Evolutionary conservation across 2,113 vertebrate species (phyloP), one percentile per base, ranked within the genome.

Genomic region (Trinectes maculatus): DNA sequence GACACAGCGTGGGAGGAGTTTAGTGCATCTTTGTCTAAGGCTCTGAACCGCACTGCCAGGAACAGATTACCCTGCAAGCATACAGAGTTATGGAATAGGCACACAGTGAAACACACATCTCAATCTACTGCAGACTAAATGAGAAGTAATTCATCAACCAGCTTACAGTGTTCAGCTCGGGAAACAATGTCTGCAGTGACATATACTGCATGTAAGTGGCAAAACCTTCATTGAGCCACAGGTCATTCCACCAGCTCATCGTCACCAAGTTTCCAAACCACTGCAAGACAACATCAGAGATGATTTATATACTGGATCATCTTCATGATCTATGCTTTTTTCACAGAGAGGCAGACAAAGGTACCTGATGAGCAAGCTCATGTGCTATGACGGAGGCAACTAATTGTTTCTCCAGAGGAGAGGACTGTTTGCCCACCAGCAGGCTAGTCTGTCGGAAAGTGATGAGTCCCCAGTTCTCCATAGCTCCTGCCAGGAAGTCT

Each of bases 201-300:
- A 90, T 93, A 76, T 94, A 96, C 79, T 97, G 93, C 96, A 98
- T 97, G 82, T 96, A 98, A 0, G 98, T 97, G 11, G 98, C 96
- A 91, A 99, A 98, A 55, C 98, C 98, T 90, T 99, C 98, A 68
- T 98, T 99, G 43, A 99, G 90, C 97, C 98, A 99, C 12, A 99
- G 88, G 86, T 98, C 96, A 3, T 95, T 95, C 98, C 98, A 99
- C 98, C 98, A 99, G 25, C 93, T 89, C 96, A 99, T 98, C 25
- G 98, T 99, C 25, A 99, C 98, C 52, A 98, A 80, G 81, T 99
- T 97, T 61, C 98, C 97, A 92, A 99, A 98, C 98, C 98, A 99
- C 98, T 99, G 72, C 0, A 42, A 82, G 19, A 76, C 6, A 77
- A 13, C 9, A 73, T 5, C 2, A 79, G 12, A 63, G 15, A 48